Base-by-base conservation (phyloP, 2,888 invertebrate genomes). In the Petrolisthes manimaculis region DNA sequence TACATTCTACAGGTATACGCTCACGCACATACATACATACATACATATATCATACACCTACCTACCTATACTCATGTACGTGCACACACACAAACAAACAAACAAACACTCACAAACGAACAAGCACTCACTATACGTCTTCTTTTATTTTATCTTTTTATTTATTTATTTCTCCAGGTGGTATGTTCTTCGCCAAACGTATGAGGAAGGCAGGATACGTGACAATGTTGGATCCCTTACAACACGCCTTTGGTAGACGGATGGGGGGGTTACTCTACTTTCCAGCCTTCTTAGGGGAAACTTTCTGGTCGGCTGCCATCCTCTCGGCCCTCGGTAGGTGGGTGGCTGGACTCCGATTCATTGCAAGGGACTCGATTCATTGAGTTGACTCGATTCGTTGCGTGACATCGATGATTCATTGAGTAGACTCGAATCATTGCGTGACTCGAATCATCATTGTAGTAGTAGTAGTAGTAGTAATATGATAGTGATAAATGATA, bases 281-380 rank as follows among this genome's bases (percentile, higher is more conserved):
- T 92, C 99, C 99, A 4, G 99, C 99, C 0, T 95, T 99, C 3
- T 97, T 98, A 92, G 99, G 99, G 8, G 99, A 99, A 94, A 97
- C 98, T 5, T 99, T 99, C 94, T 99, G 99, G 99, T 98, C 99
- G 0, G 99, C 99, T 0, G 99, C 99, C 85, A 99, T 99, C 92
- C 94, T 99, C 86, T 98, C 99, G 0, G 99, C 99, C 6, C 94
- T 99, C 75, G 98, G 96, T 96, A 92, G 94, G 94, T 54, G 14
- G 18, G 12, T 14, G 77, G n/a, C n/a, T n/a, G n/a, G n/a, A n/a
- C 67, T 12, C 67, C 14, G 67, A 14, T 67, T 67, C 14, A 14
- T 8, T 67, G 8, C 14, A 14, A 12, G 8, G 14, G 8, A 8
- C 14, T 14, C 14, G 14, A 67, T 67, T 67, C n/a, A n/a, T n/a